Conservation (phyloP, 2,113 vertebrate genomes). For the Lepidothrix coronata region DNA sequence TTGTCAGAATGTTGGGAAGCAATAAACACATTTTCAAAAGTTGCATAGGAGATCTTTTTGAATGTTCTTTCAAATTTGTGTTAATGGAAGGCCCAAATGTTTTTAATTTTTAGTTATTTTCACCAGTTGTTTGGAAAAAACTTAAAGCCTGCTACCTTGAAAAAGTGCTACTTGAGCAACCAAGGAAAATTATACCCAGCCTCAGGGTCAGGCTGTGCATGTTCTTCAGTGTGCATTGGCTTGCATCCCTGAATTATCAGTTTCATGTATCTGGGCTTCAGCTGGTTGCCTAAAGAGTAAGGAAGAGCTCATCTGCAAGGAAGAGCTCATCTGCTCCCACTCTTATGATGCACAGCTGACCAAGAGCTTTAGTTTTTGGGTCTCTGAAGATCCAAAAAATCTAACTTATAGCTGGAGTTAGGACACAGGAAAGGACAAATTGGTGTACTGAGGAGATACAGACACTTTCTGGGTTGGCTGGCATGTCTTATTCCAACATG, state of each 20-base stretch:
- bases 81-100: neutral
- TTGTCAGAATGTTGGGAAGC: neutral
- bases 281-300: neutral
- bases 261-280: neutral
- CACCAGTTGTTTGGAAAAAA: neutral
- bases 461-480: neutral
- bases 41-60: neutral
- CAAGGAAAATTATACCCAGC: neutral
- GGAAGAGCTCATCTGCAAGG: neutral
- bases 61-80: neutral
- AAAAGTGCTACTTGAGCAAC: neutral
- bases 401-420: neutral
- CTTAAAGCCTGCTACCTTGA: neutral
- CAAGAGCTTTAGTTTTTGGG: neutral
- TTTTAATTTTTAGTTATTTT: slow-evolving; percentile 2
- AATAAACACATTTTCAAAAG: neutral
- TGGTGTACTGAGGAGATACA: neutral
- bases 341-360: slow-evolving; percentile 39
- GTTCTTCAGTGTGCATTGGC: neutral
- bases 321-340: neutral
- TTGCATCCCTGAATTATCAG: neutral
- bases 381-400: slow-evolving; percentile 13
- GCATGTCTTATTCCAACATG: neutral
- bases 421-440: slow-evolving; percentile 25
- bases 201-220: neutral